Evolutionary conservation across 2,797 vertebrate genomes (phyloP), one percentile per base, ranked within the genome.

Genomic region (Notolabrus celidotus): DNA sequence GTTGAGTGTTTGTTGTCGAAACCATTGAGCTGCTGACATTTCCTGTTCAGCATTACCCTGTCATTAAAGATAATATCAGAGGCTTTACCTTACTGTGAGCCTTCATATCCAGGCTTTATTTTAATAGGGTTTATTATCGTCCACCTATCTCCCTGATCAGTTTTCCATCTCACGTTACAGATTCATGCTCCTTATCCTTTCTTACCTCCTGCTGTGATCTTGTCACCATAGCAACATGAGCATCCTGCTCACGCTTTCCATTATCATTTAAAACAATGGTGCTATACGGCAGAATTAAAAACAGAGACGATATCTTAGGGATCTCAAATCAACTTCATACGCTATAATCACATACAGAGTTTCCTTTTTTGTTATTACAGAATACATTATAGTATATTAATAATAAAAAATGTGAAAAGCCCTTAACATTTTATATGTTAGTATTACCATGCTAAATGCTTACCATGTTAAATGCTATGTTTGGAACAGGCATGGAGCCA

Each of bases 211-310:
- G 69, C 67, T 65, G 62, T 39, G 51, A 23, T 71, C 42, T 58
- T 60, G 65, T 86, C 62, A 52, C 72, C 73, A 81, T 76, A 75
- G 79, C 65, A 46, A 82, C 70, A 25, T 39, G 49, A 72, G 47
- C 60, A 14, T 53, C 71, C 46, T 55, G 71, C 77, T 75, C 60
- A 81, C 71, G 5, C 69, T 50, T 45, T 66, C 36, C 22, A 41
- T 79, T 54, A 68, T 57, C 36, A 22, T 46, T 55, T 2, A 57
- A 59, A 63, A 67, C 60, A 79, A 70, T 54, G 46, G 42, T n/a
- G n/a, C n/a, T n/a, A n/a, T n/a, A n/a, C n/a, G n/a, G n/a, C n/a
- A n/a, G 49, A 15, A 19, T 2, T 22, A n/a, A 59, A 55, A 68
- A 42, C 52, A 23, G n/a, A 69, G 20, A 20, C 20, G 17, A 41